phyloP scores from a whole-genome alignment of 1,140 invertebrate genomes.

The Bicyclus anynana region DNA sequence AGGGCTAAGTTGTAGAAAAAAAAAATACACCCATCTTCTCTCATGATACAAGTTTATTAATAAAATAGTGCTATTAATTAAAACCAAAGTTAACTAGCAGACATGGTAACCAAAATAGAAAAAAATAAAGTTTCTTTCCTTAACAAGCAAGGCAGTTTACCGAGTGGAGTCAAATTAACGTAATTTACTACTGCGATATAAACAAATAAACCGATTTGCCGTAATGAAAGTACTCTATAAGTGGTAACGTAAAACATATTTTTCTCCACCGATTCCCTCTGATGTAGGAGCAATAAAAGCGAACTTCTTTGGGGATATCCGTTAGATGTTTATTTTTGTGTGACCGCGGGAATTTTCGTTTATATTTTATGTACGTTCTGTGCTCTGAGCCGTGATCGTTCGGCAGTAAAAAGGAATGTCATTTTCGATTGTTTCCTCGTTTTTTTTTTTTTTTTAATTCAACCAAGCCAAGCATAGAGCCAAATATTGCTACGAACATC shows the following conservation, averaged over 20 bases:
- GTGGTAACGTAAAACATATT: constrained; percentile 30
- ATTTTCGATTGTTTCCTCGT: neutral
- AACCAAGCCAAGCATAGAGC: no score
- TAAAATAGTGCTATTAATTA: no score
- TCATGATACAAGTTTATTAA: no score
- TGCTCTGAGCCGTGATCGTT: constrained; percentile 7
- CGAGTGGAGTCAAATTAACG: constrained; percentile 1
- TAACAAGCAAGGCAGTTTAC: neutral
- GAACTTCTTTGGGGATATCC: constrained; percentile 33
- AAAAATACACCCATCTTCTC: no score
- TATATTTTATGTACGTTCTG: constrained; percentile 25
- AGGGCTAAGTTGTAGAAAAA: no score
- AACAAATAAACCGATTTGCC: constrained; percentile 18
- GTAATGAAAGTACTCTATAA: constrained; percentile 13
- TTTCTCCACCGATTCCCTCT: constrained; percentile 27
- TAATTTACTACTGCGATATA: constrained; percentile 15
- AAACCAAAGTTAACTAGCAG: no score
- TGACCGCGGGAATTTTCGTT: constrained; percentile 30
- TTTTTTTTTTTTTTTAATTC: no score
- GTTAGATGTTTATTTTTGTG: constrained; percentile 38
- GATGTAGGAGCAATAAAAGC: constrained; percentile 33
- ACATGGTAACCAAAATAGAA: no score
- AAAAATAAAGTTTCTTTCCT: no score
- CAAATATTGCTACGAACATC: no score
- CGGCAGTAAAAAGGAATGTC: neutral